These are phyloP conservation scores for Trypoxylon attenuatum DNA, from an alignment of 2,888 invertebrate genomes.

Conservation along the genomic window DNA sequence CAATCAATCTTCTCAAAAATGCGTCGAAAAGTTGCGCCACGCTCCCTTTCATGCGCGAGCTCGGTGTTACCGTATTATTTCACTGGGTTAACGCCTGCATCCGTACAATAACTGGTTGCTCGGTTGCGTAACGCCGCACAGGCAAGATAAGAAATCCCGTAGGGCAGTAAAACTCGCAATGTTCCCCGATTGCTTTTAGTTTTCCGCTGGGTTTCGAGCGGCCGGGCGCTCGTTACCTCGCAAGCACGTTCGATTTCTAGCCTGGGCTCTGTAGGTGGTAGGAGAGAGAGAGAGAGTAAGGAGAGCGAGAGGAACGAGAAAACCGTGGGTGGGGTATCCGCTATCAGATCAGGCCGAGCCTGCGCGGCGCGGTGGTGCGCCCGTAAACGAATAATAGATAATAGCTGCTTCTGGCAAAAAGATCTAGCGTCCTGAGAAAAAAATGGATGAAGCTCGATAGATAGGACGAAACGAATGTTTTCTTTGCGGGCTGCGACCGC, in stretches of 20 bases:
- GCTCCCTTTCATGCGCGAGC: conserved; percentile 34
- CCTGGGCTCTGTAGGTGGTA: conserved; percentile 20
- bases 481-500: neutral
- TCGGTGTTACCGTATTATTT: conserved; percentile 49
- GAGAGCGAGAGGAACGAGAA: neutral
- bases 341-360: conserved; percentile 50
- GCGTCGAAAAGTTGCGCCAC: conserved; percentile 26
- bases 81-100: conserved; percentile 48
- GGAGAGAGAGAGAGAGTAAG: neutral
- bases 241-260: conserved; percentile 52
- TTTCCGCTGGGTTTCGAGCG: conserved; percentile 40
- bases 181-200: conserved; percentile 54
- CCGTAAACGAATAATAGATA: conserved; percentile 54
- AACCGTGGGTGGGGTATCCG: conserved; percentile 27
- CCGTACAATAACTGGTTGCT: conserved; percentile 51
- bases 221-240: conserved; percentile 42
- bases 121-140: conserved; percentile 48
- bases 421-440: conserved; percentile 6
- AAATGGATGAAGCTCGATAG: conserved; percentile 4
- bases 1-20: conserved; percentile 40
- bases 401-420: conserved; percentile 29
- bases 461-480: neutral
- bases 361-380: conserved; percentile 20
- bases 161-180: conserved; percentile 55
- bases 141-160: conserved; percentile 58